Evolutionary conservation across 2,888 invertebrate genomes (phyloP), one percentile per base, ranked within the genome.

Genomic region (Macropis europaea): DNA sequence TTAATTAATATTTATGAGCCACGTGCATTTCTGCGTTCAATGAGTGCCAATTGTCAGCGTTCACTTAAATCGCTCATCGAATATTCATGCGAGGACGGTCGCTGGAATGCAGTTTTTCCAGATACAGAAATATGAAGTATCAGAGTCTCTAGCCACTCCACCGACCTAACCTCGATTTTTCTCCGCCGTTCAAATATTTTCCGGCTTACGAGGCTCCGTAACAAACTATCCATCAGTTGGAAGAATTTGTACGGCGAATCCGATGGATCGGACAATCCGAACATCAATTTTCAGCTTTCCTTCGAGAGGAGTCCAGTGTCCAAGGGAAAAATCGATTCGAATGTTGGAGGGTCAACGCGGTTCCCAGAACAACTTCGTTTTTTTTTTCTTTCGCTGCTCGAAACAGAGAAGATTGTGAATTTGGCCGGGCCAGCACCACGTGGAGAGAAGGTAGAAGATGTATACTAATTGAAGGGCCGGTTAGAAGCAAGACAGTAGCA

Each of bases 391-490:
- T 19, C 17, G n/a, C 15, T 38, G 9, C 34, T 38, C 15, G 48
- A 56, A 50, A 69, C 62, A 57, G 62, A 30, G 22, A 32, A 40
- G 47, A 50, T 24, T 53, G 63, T 70, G 61, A 67, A 71, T 75
- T 63, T 34, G 62, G 17, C 34, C 34, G 73, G 70, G 15, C 53
- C 60, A 52, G 19, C 53, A 68, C 66, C 72, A 76, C 66, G 76
- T 34, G 62, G 45, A 62, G 56, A 45, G 76, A 80, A 72, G 76
- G 80, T 69, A 73, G 78, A 71, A 69, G 77, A 79, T 84, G 85
- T 84, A 85, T 86, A 89, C 89, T 89, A 89, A 90, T 90, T 90
- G 90, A 89, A 87, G 87, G 86, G 86, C 83, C 86, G 83, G 83
- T 84, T 79, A 82, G 73, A 79, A 82, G 81, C 81, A 84, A 85